Base-by-base conservation (phyloP, 2,888 invertebrate species). In the Peribatodes rhomboidaria region DNA sequence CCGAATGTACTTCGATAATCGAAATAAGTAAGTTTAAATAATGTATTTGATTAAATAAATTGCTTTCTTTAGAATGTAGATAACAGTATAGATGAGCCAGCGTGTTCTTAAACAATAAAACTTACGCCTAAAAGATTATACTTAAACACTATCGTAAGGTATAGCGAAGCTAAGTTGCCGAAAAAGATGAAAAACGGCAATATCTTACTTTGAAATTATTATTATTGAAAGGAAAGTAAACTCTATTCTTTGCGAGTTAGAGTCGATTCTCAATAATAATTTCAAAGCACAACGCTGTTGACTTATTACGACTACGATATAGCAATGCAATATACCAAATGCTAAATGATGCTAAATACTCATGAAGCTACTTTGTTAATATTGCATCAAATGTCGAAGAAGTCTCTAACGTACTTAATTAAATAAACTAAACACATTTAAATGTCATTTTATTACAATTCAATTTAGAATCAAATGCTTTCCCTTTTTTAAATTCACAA, bases 381-480 rank as follows among this genome's bases (percentile, higher is more conserved):
- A 52, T 42, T 35, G 37, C 41, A 27, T 59, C 16, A 20, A 22
- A 53, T 41, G 52, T 65, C 59, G 55, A 56, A 50, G 20, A 61
- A 65, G 52, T 39, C 46, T n/a, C 9, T 47, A 52, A 39, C 50
- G 41, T 10, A 39, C 46, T 64, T 33, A 39, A 27, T n/a, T n/a
- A n/a, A 78, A 69, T 77, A 82, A 87, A 83, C 76, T 74, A 79
- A 82, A 83, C 87, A 87, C 87, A 87, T 76, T 85, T 87, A 85
- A 85, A 88, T 89, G 87, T 89, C 89, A 90, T 92, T 92, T 90
- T 88, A 90, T 88, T 91, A 90, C 82, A 85, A 82, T 88, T 86
- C 87, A 90, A 89, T 92, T 93, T 92, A 93, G 92, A 93, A 92
- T 93, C 89, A 86, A 90, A 88, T 92, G 92, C 92, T 93, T 92